phyloP scores from a whole-genome alignment of 2,113 vertebrate species.

The Lepisosteus oculatus region DNA sequence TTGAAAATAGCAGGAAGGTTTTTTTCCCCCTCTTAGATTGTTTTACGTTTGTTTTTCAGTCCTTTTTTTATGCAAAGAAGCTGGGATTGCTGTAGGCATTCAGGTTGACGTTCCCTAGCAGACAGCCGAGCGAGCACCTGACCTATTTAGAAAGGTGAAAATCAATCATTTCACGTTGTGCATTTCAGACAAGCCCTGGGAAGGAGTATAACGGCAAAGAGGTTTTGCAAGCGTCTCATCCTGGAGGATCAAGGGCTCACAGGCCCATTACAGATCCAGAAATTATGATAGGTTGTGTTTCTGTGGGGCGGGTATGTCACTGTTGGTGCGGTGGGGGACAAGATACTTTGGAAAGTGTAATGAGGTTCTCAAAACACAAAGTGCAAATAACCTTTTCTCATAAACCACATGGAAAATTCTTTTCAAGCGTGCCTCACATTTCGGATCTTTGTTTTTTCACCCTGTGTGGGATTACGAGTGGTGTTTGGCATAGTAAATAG shows the following conservation, averaged over 20 bases:
- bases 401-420: too few relatives aligned
- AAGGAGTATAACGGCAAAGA: constrained; percentile 17
- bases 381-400: too few relatives aligned
- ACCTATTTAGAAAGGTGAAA: constrained; percentile 25
- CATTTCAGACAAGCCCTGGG: neutral
- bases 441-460: too few relatives aligned
- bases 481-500: too few relatives aligned
- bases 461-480: too few relatives aligned
- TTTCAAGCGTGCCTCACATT: too few relatives aligned
- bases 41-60: neutral
- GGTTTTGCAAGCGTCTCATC: constrained; percentile 12
- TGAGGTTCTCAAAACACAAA: too few relatives aligned
- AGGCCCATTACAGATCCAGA: neutral
- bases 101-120: neutral
- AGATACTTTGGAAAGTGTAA: too few relatives aligned
- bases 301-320: too few relatives aligned
- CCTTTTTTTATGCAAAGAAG: neutral
- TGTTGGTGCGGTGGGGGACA: too few relatives aligned
- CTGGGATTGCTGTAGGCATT: constrained; percentile 1
- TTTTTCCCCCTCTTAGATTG: too few relatives aligned
- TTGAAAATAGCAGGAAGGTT: too few relatives aligned
- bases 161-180: constrained; percentile 23
- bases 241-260: neutral
- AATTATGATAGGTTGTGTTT: neutral
- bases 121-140: neutral